Evolutionary conservation across 2,888 invertebrate genomes (phyloP).

Genomic region (Synanthedon tipuliformis): DNA sequence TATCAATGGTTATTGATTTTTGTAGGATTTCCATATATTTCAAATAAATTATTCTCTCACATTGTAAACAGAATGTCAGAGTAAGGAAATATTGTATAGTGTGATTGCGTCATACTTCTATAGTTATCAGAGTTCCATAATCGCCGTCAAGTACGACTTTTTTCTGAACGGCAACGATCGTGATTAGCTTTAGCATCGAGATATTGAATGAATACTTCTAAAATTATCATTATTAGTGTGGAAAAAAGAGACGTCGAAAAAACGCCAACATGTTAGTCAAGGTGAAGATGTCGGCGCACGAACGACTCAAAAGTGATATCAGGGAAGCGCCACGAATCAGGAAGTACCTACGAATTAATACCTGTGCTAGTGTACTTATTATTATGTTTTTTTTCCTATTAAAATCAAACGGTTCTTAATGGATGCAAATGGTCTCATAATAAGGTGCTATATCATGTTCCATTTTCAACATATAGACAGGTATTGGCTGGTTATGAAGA

Average conservation of each 20-base stretch:
- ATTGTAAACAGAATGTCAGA: conserved; percentile 21
- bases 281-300: conserved; percentile 58
- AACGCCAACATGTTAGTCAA: conserved; percentile 47
- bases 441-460: too few relatives aligned
- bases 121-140: conserved; percentile 40
- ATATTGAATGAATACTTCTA: conserved; percentile 55
- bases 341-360: conserved; percentile 28
- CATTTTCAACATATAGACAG: too few relatives aligned
- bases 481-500: too few relatives aligned
- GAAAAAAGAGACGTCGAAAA: conserved; percentile 52
- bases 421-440: too few relatives aligned
- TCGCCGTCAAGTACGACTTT: conserved; percentile 22
- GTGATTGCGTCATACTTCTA: conserved; percentile 36
- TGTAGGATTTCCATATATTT: too few relatives aligned
- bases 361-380: background rate
- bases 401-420: background rate
- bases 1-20: background rate
- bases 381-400: background rate
- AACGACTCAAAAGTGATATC: conserved; percentile 44
- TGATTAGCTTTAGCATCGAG: conserved; percentile 51
- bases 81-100: conserved; percentile 30
- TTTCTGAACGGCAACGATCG: conserved; percentile 36
- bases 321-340: conserved; percentile 55
- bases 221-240: conserved; percentile 52
- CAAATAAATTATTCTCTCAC: background rate